Conservation (phyloP, 2,888 invertebrate species). For the Brachypterus glaber region DNA sequence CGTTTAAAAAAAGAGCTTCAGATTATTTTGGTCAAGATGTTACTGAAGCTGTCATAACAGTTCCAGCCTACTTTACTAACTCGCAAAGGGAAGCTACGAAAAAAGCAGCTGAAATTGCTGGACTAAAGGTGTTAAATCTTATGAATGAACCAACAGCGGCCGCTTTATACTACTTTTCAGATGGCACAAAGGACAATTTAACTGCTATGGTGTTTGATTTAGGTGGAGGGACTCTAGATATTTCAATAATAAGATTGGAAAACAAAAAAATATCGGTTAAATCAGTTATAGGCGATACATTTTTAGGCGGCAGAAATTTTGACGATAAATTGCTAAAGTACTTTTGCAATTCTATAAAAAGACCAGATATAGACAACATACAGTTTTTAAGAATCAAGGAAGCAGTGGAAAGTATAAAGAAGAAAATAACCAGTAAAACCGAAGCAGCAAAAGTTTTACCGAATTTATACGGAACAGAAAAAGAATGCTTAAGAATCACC, state of each 20-base stretch:
- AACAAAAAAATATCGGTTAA: conserved; percentile 13
- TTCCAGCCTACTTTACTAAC: conserved; percentile 19
- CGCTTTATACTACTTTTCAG: conserved; percentile 20
- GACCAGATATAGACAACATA: too few species aligned
- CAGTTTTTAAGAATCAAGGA: too few species aligned
- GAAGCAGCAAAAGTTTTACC: conserved; percentile 7
- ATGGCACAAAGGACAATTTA: conserved; percentile 13
- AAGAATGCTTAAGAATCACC: conserved; percentile 16
- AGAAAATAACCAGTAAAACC: conserved; percentile 13
- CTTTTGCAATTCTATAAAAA: too few species aligned
- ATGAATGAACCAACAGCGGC: conserved; percentile 29
- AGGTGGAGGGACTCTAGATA: conserved; percentile 27
- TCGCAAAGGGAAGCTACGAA: conserved; percentile 19
- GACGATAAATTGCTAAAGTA: conserved; percentile 20
- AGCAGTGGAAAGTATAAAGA: conserved; percentile 15
- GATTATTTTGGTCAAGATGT: conserved; percentile 13
- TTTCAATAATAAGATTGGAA: conserved; percentile 20
- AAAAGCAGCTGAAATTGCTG: conserved; percentile 18
- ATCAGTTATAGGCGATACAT: conserved; percentile 23
- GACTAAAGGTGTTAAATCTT: conserved; percentile 17
- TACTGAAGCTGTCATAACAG: conserved; percentile 19
- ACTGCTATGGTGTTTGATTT: conserved; percentile 25
- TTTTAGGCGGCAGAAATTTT: conserved; percentile 28
- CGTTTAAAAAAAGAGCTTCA: conserved; percentile 13
- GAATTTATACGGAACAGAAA: conserved; percentile 21